Percentiles rank a stretch among this genome's conserved stretches.
Evolutionary conservation across 2,797 vertebrate genomes (phyloP).

Genomic region (Helicolenus hilgendorfi): DNA sequence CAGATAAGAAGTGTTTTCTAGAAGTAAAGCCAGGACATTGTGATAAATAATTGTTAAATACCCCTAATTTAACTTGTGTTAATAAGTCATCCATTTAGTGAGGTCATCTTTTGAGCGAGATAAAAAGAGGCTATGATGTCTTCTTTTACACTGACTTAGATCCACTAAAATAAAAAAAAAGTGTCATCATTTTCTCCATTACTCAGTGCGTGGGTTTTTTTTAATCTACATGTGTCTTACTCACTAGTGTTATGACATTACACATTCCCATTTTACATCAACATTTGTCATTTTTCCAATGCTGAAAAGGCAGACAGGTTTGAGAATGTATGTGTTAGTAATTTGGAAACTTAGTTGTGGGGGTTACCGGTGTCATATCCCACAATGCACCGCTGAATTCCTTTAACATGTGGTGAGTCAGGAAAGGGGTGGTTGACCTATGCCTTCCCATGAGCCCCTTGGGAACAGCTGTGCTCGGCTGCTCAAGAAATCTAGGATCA

Average conservation of each 20-base stretch:
- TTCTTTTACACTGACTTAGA: neutral
- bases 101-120: neutral
- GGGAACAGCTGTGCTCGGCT: conserved; percentile 85
- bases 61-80: conserved; percentile 1
- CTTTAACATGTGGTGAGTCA: conserved; percentile 93
- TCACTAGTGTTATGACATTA: conserved; percentile 5
- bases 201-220: neutral
- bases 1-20: conserved; percentile 45
- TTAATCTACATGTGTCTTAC: neutral
- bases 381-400: conserved; percentile 91
- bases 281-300: conserved; percentile 53
- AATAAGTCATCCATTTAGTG: conserved; percentile 5
- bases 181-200: neutral
- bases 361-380: conserved; percentile 88
- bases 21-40: neutral
- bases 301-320: conserved; percentile 63
- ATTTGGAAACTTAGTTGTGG: conserved; percentile 87
- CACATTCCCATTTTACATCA: conserved; percentile 27
- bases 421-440: conserved; percentile 93
- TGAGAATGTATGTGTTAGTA: conserved; percentile 88
- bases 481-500: conserved; percentile 87
- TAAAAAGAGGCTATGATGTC: neutral
- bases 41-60: conserved; percentile 40
- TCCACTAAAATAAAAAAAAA: neutral
- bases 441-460: conserved; percentile 89